Base-by-base conservation (phyloP, 2,888 invertebrate species). In the Ectobius pallidus region DNA sequence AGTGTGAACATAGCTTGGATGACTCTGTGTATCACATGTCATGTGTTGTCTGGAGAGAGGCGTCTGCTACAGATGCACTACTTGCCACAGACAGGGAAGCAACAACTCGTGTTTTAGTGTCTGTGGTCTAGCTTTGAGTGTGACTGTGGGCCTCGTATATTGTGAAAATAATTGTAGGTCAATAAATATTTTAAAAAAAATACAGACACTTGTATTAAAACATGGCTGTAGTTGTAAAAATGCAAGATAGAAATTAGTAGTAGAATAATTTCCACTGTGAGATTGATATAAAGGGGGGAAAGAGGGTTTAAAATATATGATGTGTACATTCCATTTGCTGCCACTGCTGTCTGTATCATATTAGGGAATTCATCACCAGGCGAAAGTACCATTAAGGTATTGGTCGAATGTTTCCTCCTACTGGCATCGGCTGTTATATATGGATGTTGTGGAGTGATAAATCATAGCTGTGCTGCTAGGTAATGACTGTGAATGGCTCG, bases 321-420 rank as follows among this genome's bases (percentile, higher is more conserved):
- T 73, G 72, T 75, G 74, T 76, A 76, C 76, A 76, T 76, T 76
- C 76, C 76, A 76, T 73, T 63, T 71, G 39, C 72, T 70, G 74
- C 74, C 73, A 62, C 44, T 58, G 58, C 58, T 32, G 30, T 32
- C 32, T 30, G 46, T 46, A 30, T 30, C 2, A 30, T 32, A 16
- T 14, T 30, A 3, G 52, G 22, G 3, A 16, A 58, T 2, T 30
- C 3, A 30, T 52, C 52, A n/a, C 58, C 58, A 30, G 34, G 34
- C 6, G 34, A 34, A 34, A 34, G 11, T 34, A 6, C 34, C 6
- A 34, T 34, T 58, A n/a, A 58, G 2, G 7, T 46, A 14, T 46
- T n/a, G 7, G 14, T 39, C 39, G 14, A 49, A 49, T 49, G 49
- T 49, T 49, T 18, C 49, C 39, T 39, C 14, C 7, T 52, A 25